phyloP scores from a whole-genome alignment of 1,140 invertebrate species.

The Meloidogyne chitwoodi region DNA sequence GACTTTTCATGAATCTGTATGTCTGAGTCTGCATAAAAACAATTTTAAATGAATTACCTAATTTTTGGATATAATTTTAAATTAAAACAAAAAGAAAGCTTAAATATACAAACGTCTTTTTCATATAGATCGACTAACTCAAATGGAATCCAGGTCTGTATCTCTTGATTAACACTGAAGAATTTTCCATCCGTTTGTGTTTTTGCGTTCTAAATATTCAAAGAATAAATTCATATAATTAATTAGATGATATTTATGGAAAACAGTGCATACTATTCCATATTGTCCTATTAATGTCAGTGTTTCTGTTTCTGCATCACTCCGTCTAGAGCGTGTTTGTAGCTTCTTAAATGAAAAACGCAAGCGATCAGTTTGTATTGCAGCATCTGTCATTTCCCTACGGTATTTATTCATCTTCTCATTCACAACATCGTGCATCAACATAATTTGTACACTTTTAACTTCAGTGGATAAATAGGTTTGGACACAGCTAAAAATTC shows the following conservation, averaged over 20 bases:
- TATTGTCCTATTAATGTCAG: conserved; percentile 28
- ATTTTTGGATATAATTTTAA: not conserved
- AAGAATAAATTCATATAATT: not conserved
- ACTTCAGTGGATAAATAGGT: conserved; percentile 44
- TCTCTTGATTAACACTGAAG: conserved; percentile 9
- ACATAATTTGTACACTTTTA: conserved; percentile 27
- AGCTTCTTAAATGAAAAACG: conserved; percentile 22
- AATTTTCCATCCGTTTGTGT: not conserved
- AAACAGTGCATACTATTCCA: not conserved
- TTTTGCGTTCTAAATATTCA: not conserved
- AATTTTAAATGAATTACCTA: not conserved
- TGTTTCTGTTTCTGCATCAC: conserved; percentile 44
- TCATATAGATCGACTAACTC: conserved; percentile 47
- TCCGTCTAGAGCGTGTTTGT: conserved; percentile 14
- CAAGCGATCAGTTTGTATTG: conserved; percentile 13
- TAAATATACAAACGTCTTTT: conserved; percentile 25
- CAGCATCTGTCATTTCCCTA: not conserved
- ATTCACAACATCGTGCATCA: conserved; percentile 25
- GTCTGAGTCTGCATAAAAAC: conserved; percentile 37
- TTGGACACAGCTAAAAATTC: conserved; percentile 43
- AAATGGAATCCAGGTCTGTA: conserved; percentile 42
- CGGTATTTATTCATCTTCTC: not conserved
- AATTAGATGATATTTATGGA: not conserved
- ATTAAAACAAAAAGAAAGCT: not conserved
- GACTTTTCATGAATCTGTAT: conserved; percentile 47